phyloP scores from a whole-genome alignment of 2,113 vertebrate species.

The Zosterops lateralis region DNA sequence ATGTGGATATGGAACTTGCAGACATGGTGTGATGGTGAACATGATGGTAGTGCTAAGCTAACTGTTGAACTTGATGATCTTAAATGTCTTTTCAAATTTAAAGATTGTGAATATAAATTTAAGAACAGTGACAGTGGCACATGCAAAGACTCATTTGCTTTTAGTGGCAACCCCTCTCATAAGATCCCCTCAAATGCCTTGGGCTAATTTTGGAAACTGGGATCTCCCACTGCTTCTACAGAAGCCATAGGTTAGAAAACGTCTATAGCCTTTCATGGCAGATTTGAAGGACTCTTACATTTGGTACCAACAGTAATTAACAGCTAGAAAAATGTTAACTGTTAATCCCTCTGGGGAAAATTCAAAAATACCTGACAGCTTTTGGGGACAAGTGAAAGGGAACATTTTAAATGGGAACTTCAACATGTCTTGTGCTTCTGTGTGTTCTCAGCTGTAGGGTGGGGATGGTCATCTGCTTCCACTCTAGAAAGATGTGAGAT shows the following conservation, averaged over 20 bases:
- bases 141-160: not conserved
- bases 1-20: not conserved
- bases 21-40: not conserved
- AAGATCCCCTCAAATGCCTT: not conserved
- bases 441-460: not conserved
- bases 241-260: not conserved
- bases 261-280: not conserved
- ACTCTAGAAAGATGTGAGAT: not conserved
- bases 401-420: not conserved
- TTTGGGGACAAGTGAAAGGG: not conserved
- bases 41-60: not conserved
- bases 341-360: not conserved
- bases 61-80: not conserved
- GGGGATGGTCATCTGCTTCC: not conserved
- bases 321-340: not conserved
- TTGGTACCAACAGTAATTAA: not conserved
- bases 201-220: not conserved
- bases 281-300: not conserved
- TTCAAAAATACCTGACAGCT: not conserved
- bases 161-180: not conserved
- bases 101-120: not conserved
- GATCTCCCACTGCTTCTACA: not conserved
- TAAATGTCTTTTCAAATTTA: not conserved
- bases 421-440: not conserved
- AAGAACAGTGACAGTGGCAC: not conserved